Base-by-base conservation (phyloP, 1,140 invertebrate species). In the Zaprionus davidi region DNA sequence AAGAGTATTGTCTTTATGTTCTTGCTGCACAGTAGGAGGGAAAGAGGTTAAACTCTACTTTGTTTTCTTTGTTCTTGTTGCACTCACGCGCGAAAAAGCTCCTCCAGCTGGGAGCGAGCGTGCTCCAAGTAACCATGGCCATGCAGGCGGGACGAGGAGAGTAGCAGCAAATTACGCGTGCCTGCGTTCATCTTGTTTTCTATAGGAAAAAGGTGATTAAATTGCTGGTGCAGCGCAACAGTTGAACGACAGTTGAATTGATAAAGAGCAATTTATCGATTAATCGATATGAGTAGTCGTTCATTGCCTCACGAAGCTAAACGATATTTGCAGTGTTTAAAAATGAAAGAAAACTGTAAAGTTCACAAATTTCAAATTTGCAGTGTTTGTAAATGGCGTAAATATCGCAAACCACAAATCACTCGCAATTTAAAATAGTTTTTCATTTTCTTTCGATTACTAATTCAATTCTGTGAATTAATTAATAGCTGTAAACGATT, bases 111-210 rank as follows among this genome's bases (percentile, higher is more conserved):
- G 31, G 94, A 88, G 78, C 94, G 94, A 34, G 95, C 96, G 91
- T 96, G 96, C 92, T 96, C 95, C 74, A 97, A 91, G 85, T 94
- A 95, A 13, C 94, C 94, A 88, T 93, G 93, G 11, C 96, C 96
- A 93, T 96, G 94, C 22, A 96, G 91, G 46, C 94, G 95, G 6
- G 96, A 96, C 64, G 95, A 96, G 13, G 96, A 96, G 2, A 97
- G 91, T 57, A 97, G 92, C 28, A 96, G 91, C 17, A 96, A 87
- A 91, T 95, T 79, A 17, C 82, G 73, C 28, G 72, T 31, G 38
- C 38, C 57, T 34, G 15, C 26, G 28, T 36, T 49, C 11, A 22
- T 28, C 6, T 49, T 49, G 12, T 63, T 13, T 1, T 15, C 22
- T 15, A 44, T 12, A 3, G 28, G 15, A 44, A 44, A 3, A 2